Evolutionary conservation across 2,113 vertebrate genomes (phyloP), one percentile per base, ranked within the genome.

Genomic region (Aspiorhynchus laticeps): DNA sequence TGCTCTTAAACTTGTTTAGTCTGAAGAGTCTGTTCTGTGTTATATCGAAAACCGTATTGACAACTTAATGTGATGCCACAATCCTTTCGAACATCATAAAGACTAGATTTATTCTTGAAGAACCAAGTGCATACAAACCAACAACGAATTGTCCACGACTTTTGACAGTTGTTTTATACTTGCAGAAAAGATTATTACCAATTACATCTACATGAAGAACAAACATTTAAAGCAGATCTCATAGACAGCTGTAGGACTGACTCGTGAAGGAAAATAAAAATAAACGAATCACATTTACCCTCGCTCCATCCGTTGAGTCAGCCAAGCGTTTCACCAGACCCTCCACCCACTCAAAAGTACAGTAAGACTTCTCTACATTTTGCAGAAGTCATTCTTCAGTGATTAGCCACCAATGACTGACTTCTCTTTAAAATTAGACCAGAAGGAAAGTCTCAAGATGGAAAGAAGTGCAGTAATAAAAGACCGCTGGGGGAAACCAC

Each of bases 271-370:
- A 14, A 51, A 51, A 61, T 8, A 69, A 21, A 67, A 38, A 46
- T 8, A 41, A 15, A 19, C 19, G 15, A 51, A 85, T 78, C 59
- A 26, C 31, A 63, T 56, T 11, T n/a, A 43, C 10, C 83, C 76
- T 67, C 24, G 4, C 11, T 31, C 24, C 53, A 41, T 78, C 4
- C 1, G 15, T 71, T 69, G 41, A 80, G 69, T 63, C 85, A 74
- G 51, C 31, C 73, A 69, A 82, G 65, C 51, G 24, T 81, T 86
- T 74, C 67, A 81, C 24, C 65, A 74, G 78, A 51, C 28, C 73
- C 48, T 83, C 79, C 87, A 78, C 78, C 78, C 83, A 63, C 59
- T 85, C n/a, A 46, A 77, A 76, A 59, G 59, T 77, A 86, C 59
- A 88, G 46, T 38, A 76, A 63, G 61, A 78, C 28, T 36, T 6